Evolutionary conservation across 2,888 invertebrate species (phyloP).

Genomic region (Dynastes grantii): DNA sequence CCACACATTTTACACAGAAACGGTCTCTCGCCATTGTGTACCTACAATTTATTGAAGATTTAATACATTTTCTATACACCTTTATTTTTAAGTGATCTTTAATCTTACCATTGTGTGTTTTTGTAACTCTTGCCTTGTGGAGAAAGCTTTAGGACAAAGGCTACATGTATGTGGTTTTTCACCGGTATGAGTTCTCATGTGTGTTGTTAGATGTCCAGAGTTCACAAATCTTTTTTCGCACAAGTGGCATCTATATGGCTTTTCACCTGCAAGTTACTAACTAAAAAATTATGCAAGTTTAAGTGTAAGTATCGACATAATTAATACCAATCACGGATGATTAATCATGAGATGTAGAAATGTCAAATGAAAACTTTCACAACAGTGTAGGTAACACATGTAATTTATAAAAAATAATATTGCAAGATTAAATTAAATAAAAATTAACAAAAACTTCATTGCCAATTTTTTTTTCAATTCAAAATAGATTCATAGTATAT

Average conservation of each 20-base stretch:
- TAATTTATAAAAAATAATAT: too few species aligned
- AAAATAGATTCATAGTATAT: too few species aligned
- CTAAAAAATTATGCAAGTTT: not conserved
- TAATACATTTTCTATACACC: not conserved
- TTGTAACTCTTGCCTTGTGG: conserved; percentile 62
- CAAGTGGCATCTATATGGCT: conserved; percentile 63
- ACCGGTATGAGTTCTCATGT: conserved; percentile 64
- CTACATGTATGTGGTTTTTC: conserved; percentile 61
- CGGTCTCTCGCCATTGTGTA: conserved; percentile 64
- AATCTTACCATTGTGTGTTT: conserved; percentile 63
- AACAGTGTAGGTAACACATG: too few species aligned
- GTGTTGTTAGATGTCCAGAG: conserved; percentile 64
- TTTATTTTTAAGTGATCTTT: not conserved
- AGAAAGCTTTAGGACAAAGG: conserved; percentile 63
- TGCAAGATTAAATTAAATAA: too few species aligned
- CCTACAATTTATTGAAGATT: conserved; percentile 54
- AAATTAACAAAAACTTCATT: too few species aligned
- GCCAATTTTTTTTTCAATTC: too few species aligned
- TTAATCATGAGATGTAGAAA: too few species aligned
- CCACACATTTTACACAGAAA: conserved; percentile 63
- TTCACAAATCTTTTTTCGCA: conserved; percentile 64
- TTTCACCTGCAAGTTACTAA: conserved; percentile 58
- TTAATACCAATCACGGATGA: too few species aligned
- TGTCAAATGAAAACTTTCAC: too few species aligned
- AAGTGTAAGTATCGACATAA: too few species aligned